phyloP scores from a whole-genome alignment of 2,797 vertebrate genomes.

The Dendrocincla fuliginosa region DNA sequence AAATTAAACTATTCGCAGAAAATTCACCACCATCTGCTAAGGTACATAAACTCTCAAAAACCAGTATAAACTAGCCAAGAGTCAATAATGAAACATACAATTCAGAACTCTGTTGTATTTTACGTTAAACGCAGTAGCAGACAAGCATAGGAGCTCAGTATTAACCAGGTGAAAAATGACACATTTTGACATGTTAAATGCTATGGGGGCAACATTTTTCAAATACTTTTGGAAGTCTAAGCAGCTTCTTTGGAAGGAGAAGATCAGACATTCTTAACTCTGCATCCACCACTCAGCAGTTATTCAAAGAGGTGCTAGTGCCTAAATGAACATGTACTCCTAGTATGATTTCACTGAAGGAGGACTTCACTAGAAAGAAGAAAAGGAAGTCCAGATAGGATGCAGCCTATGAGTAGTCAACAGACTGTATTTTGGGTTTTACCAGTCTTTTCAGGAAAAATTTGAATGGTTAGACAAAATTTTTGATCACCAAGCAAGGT shows the following conservation, averaged over 20 bases:
- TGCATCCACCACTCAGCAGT: neutral
- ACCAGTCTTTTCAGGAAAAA: neutral
- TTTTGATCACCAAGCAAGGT: neutral
- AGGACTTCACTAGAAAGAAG: neutral
- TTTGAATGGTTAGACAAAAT: neutral
- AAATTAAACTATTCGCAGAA: constrained; percentile 25
- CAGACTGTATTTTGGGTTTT: neutral
- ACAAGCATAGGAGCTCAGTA: neutral
- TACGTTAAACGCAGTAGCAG: neutral
- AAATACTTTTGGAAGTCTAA: neutral
- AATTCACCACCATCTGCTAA: constrained; percentile 16
- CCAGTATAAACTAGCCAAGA: neutral
- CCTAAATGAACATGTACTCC: neutral
- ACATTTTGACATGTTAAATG: neutral
- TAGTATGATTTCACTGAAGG: neutral
- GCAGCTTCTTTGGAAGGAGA: neutral
- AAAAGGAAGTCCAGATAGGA: neutral
- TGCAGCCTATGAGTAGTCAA: neutral
- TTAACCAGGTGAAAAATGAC: neutral
- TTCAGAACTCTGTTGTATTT: neutral
- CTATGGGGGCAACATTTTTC: neutral
- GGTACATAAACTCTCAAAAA: neutral
- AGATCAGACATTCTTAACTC: neutral
- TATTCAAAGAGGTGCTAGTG: neutral
- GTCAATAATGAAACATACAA: constrained; percentile 1